Evolutionary conservation across 1,140 invertebrate species (phyloP).

Genomic region (Drosophila carrolli): DNA sequence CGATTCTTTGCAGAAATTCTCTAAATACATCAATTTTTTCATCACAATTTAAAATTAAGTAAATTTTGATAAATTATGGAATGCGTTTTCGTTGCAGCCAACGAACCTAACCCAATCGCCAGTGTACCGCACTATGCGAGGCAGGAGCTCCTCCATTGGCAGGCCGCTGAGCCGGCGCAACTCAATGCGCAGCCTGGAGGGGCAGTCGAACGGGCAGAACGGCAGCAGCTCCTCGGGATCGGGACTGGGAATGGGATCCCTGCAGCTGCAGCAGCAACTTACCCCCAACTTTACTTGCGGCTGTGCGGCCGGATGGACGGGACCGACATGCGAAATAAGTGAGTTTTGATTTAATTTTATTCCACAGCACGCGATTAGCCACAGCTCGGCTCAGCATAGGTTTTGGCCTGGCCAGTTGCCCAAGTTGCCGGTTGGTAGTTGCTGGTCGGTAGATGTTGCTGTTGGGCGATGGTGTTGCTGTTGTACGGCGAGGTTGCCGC

Average conservation of each 20-base stretch:
- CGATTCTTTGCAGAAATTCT: too few species aligned
- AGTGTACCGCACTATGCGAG: slow-evolving; percentile 81
- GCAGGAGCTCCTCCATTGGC: slow-evolving; percentile 84
- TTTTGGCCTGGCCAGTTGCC: slow-evolving; percentile 19
- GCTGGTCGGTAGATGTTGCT: not conserved
- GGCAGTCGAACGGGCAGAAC: slow-evolving; percentile 47
- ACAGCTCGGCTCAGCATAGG: slow-evolving; percentile 37
- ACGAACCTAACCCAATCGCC: slow-evolving; percentile 64
- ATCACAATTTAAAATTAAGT: too few species aligned
- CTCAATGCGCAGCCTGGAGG: slow-evolving; percentile 70
- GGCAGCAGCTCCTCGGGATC: slow-evolving; percentile 23
- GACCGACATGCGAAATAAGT: slow-evolving; percentile 91
- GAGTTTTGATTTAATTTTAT: slow-evolving; percentile 85
- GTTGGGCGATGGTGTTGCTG: not conserved
- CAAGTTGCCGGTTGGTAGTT: slow-evolving; percentile 2
- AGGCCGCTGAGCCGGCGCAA: slow-evolving; percentile 84
- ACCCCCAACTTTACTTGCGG: slow-evolving; percentile 89
- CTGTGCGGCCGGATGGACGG: slow-evolving; percentile 94
- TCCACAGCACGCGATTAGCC: slow-evolving; percentile 79
- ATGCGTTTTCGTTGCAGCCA: slow-evolving; percentile 36
- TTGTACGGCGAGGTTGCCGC: slow-evolving; percentile 34
- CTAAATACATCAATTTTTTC: too few species aligned
- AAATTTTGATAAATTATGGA: not conserved
- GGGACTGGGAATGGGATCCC: slow-evolving; percentile 7
- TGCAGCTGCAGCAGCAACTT: slow-evolving; percentile 32